Evolutionary conservation across 2,113 vertebrate genomes (phyloP).

Genomic region (Erythrocercus mccallii): DNA sequence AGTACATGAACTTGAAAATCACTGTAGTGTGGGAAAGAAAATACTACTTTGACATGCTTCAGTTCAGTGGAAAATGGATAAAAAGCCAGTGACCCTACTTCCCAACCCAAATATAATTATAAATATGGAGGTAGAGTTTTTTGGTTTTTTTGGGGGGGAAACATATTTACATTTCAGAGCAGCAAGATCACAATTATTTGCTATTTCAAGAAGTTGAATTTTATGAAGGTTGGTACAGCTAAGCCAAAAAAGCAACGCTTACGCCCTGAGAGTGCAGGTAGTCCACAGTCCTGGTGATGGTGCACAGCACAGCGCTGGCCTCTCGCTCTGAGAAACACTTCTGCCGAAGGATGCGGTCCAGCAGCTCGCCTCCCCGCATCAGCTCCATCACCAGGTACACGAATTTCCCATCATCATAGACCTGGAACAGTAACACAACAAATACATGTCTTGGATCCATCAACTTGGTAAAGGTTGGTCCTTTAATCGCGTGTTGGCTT

Average conservation of each 20-base stretch:
- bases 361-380: conserved; percentile 89
- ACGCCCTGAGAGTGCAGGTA: conserved; percentile 96
- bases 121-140: background rate
- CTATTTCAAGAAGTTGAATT: background rate
- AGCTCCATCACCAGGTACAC: conserved; percentile 92
- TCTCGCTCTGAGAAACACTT: conserved; percentile 89
- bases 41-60: background rate
- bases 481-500: background rate
- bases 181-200: background rate
- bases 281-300: conserved; percentile 89
- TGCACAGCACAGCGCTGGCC: conserved; percentile 87
- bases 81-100: background rate
- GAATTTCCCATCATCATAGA: conserved; percentile 88
- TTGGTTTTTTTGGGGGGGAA: accelerated
- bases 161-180: background rate
- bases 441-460: background rate
- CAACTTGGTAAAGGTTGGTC: background rate
- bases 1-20: background rate
- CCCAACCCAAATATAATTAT: background rate
- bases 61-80: background rate
- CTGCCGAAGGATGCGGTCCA: conserved; percentile 87
- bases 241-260: background rate
- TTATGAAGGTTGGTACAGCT: background rate
- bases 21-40: background rate
- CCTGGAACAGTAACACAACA: conserved; percentile 59